A percentile compares a stretch with the other conserved stretches of the same genome.
phyloP scores from a whole-genome alignment of 2,113 vertebrate genomes.

The Oostethus manadensis region DNA sequence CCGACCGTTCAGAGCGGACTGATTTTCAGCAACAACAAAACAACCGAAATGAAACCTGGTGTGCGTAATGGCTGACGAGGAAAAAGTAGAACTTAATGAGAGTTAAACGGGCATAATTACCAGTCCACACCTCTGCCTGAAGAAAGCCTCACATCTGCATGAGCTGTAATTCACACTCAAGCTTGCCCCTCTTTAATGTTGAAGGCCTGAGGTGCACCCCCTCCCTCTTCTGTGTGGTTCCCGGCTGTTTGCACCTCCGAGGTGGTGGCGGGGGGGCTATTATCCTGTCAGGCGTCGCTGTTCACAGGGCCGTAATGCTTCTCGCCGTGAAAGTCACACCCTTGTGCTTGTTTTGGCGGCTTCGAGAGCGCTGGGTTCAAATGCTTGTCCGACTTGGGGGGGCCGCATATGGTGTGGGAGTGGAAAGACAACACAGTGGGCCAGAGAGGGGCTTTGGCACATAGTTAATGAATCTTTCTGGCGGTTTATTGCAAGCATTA shows the following conservation, averaged over 20 bases:
- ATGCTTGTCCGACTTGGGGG: constrained; percentile 4
- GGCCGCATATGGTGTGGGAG: constrained; percentile 46
- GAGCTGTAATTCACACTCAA: constrained; percentile 29
- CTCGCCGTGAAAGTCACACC: constrained; percentile 58
- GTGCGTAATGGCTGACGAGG: not conserved
- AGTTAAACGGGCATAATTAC: constrained; percentile 21
- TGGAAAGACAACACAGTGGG: constrained; percentile 13
- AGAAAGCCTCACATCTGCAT: constrained; percentile 27
- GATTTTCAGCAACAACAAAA: constrained; percentile 19
- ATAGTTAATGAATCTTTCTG: not conserved
- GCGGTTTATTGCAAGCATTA: not conserved
- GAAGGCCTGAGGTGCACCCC: constrained; percentile 51
- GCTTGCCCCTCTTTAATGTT: not conserved
- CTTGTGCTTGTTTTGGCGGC: constrained; percentile 50
- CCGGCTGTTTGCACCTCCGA: constrained; percentile 61
- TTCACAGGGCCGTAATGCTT: constrained; percentile 47
- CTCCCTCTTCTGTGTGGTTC: constrained; percentile 31
- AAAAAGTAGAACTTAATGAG: constrained; percentile 6
- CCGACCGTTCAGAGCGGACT: constrained; percentile 25
- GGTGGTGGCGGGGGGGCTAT: constrained; percentile 37
- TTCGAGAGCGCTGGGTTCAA: constrained; percentile 39
- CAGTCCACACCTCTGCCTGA: constrained; percentile 19
- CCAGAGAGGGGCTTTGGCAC: constrained; percentile 16
- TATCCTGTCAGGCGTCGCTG: constrained; percentile 48
- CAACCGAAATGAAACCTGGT: not conserved